Evolutionary conservation across 2,113 vertebrate species (phyloP).

Genomic region (Pelusios castaneus): DNA sequence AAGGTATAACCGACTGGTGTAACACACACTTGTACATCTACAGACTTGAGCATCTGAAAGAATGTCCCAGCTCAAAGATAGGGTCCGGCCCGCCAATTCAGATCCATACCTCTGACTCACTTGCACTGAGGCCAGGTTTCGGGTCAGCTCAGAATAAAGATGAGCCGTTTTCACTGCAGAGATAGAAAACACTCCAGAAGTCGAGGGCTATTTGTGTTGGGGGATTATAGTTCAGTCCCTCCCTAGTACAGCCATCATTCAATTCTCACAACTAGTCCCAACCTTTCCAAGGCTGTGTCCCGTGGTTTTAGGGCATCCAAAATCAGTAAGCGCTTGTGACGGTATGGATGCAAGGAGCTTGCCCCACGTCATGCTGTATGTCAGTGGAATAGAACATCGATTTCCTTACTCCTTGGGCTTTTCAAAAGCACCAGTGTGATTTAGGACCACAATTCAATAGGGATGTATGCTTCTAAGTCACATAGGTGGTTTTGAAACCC

Average conservation of each 20-base stretch:
- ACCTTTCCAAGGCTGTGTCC: too few species aligned
- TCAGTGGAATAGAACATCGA: neutral
- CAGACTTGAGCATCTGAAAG: neutral
- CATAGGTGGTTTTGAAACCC: neutral
- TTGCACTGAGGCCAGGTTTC: neutral
- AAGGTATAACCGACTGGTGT: accelerated
- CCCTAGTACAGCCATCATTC: neutral
- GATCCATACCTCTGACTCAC: neutral
- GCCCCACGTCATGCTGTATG: neutral
- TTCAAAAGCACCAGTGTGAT: neutral
- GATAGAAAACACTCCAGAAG: neutral
- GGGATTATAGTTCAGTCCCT: neutral
- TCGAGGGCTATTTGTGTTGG: neutral
- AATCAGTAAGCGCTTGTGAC: neutral
- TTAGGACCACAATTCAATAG: neutral
- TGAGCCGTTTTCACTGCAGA: neutral
- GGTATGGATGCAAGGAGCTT: neutral
- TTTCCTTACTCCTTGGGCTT: neutral
- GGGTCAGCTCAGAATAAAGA: neutral
- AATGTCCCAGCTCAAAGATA: neutral
- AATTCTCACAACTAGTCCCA: too few species aligned
- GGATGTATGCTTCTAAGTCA: neutral
- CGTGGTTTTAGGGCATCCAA: neutral
- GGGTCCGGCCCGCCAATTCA: accelerated
- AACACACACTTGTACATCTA: accelerated